phyloP scores from a whole-genome alignment of 2,113 vertebrate genomes.

The Bos javanicus region DNA sequence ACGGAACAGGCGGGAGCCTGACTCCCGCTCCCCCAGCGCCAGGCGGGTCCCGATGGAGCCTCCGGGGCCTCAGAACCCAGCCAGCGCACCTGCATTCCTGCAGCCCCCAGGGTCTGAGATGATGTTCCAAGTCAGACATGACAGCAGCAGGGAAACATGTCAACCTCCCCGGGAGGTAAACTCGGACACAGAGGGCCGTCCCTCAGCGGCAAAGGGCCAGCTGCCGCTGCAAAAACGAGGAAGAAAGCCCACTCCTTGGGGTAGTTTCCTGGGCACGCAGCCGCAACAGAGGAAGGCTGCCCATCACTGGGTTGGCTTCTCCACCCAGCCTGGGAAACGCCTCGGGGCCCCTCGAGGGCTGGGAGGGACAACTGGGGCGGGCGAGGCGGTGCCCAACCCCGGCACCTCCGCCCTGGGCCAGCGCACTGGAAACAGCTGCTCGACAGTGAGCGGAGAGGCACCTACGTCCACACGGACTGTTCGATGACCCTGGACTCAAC shows the following conservation, averaged over 20 bases:
- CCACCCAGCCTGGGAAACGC: neutral
- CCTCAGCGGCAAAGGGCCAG: neutral
- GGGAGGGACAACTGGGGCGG: fast-evolving
- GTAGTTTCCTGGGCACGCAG: fast-evolving
- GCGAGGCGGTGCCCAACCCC: fast-evolving
- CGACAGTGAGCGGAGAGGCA: fast-evolving
- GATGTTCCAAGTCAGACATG: neutral
- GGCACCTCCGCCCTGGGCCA: fast-evolving
- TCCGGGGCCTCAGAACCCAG: neutral
- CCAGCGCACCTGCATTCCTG: neutral
- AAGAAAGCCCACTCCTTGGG: fast-evolving
- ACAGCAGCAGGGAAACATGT: fast-evolving
- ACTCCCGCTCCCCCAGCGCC: neutral
- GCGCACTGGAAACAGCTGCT: fast-evolving
- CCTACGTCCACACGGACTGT: fast-evolving
- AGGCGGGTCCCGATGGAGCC: fast-evolving
- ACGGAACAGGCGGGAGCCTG: fast-evolving
- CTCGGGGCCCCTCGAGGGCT: neutral
- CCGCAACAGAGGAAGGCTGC: neutral
- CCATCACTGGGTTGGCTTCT: fast-evolving
- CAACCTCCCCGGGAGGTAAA: fast-evolving
- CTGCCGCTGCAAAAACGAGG: fast-evolving
- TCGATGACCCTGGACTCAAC: fast-evolving
- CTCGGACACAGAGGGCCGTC: too few species aligned
- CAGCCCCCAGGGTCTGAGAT: neutral